Evolutionary conservation across 2,113 vertebrate genomes (phyloP).

Genomic region (Lepisosteus oculatus): DNA sequence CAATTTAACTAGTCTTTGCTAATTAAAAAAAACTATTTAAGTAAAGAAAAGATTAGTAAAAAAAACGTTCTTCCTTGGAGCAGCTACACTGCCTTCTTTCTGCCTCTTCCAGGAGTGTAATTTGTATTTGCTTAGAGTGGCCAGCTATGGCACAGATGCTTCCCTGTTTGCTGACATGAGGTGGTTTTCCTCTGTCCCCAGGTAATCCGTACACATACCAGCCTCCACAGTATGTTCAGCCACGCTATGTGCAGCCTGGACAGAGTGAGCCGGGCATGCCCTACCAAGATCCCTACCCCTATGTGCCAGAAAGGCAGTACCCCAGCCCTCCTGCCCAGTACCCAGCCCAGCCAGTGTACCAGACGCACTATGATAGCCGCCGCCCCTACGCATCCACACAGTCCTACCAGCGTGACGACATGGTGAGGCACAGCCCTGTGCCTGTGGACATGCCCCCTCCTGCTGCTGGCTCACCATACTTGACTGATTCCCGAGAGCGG

Average conservation of each 20-base stretch:
- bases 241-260: slow-evolving; percentile 74
- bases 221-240: slow-evolving; percentile 70
- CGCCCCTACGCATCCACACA: slow-evolving; percentile 77
- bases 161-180: background rate
- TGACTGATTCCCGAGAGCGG: slow-evolving; percentile 79
- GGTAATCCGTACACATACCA: slow-evolving; percentile 84
- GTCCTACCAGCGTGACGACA: slow-evolving; percentile 79
- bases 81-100: no score
- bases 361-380: slow-evolving; percentile 78
- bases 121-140: no score
- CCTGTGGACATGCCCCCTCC: slow-evolving; percentile 81
- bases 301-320: slow-evolving; percentile 82
- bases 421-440: slow-evolving; percentile 83
- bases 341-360: slow-evolving; percentile 72
- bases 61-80: no score
- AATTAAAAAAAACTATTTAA: no score
- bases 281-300: slow-evolving; percentile 87
- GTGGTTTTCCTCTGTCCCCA: slow-evolving; percentile 40
- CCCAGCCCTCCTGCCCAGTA: slow-evolving; percentile 74
- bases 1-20: no score
- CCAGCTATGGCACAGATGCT: no score
- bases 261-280: slow-evolving; percentile 72
- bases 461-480: slow-evolving; percentile 73
- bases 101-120: no score
- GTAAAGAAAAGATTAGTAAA: no score